Evolutionary conservation across 2,888 invertebrate species (phyloP).

Genomic region (Pandemis heparana): DNA sequence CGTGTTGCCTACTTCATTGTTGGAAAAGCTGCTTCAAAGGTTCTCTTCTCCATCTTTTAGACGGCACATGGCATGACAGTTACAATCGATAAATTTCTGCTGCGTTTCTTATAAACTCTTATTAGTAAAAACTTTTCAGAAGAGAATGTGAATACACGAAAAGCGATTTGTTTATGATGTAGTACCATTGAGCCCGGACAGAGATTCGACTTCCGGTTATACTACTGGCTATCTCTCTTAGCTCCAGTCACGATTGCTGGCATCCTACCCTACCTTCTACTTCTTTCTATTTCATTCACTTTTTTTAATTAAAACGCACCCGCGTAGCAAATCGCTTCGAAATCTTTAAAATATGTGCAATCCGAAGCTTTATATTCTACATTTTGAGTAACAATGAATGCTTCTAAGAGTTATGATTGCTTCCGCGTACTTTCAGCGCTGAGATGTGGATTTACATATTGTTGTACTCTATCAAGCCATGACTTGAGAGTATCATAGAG

Average conservation of each 20-base stretch:
- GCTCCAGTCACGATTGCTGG: constrained; percentile 82
- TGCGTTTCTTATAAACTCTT: constrained; percentile 84
- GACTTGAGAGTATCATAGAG: constrained; percentile 72
- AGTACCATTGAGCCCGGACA: constrained; percentile 73
- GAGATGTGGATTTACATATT: constrained; percentile 64
- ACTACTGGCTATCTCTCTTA: constrained; percentile 77
- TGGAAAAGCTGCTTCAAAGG: constrained; percentile 86
- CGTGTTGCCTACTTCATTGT: constrained; percentile 85
- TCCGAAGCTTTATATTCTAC: constrained; percentile 75
- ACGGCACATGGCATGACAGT: constrained; percentile 86
- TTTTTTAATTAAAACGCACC: constrained; percentile 82
- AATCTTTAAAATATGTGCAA: constrained; percentile 73
- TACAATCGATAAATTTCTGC: constrained; percentile 84
- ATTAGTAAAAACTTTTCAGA: constrained; percentile 79
- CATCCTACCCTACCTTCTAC: constrained; percentile 77
- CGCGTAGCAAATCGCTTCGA: constrained; percentile 82
- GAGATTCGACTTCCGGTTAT: constrained; percentile 71
- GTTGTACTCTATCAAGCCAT: constrained; percentile 60
- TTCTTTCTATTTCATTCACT: constrained; percentile 80
- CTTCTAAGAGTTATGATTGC: constrained; percentile 75
- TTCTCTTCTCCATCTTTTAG: constrained; percentile 84
- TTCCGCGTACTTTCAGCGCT: constrained; percentile 79
- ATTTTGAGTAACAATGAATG: constrained; percentile 68
- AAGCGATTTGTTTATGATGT: constrained; percentile 71
- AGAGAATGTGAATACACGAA: constrained; percentile 83